phyloP scores from a whole-genome alignment of 2,113 vertebrate genomes.

The Chrysemys picta region DNA sequence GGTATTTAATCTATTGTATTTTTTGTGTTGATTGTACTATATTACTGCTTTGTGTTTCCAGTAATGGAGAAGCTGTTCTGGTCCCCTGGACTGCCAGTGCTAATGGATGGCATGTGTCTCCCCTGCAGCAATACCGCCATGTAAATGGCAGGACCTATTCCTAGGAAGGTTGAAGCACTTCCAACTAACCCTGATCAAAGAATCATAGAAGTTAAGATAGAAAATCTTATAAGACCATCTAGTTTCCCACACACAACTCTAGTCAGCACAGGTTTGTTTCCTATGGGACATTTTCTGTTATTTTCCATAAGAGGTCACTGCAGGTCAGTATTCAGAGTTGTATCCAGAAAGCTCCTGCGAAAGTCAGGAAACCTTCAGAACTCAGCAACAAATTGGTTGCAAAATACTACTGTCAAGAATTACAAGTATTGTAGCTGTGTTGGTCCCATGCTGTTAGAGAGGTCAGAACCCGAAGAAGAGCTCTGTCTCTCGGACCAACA shows the following conservation, averaged over 20 bases:
- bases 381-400: neutral
- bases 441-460: neutral
- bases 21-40: neutral
- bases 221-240: slow-evolving; percentile 64
- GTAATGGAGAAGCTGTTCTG: slow-evolving; percentile 6
- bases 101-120: slow-evolving; percentile 36
- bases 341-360: slow-evolving; percentile 28
- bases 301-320: slow-evolving; percentile 75
- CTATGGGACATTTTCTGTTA: slow-evolving; percentile 62
- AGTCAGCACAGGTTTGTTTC: slow-evolving; percentile 54
- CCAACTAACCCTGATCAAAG: slow-evolving; percentile 57
- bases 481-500: neutral
- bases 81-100: neutral
- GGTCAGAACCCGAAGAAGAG: neutral
- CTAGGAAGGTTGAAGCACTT: slow-evolving; percentile 40
- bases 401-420: neutral
- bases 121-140: slow-evolving; percentile 24
- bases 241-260: slow-evolving; percentile 46
- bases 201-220: slow-evolving; percentile 49
- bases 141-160: neutral
- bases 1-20: neutral
- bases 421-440: neutral
- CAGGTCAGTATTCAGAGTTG: slow-evolving; percentile 57
- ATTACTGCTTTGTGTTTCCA: slow-evolving; percentile 39
- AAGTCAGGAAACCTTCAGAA: slow-evolving; percentile 26